Conservation (phyloP, 2,888 invertebrate species). For the Ophion obscuratus region DNA sequence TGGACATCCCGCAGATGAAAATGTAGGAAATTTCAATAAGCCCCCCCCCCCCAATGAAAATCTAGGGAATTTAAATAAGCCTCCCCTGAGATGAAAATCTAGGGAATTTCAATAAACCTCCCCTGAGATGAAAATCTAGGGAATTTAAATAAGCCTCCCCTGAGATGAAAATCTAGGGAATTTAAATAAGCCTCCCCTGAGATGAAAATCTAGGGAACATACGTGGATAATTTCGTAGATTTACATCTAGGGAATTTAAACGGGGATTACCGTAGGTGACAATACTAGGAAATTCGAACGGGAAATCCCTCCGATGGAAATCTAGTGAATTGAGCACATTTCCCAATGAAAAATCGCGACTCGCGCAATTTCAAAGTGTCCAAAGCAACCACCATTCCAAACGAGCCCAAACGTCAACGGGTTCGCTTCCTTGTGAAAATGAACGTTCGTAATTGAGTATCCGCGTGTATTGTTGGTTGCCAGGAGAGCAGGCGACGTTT, state of each 20-base stretch:
- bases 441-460: background rate
- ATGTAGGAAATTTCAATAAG: background rate
- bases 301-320: background rate
- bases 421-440: background rate
- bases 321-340: background rate
- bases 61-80: too few species aligned
- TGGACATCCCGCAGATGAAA: too few species aligned
- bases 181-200: too few species aligned
- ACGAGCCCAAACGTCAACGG: background rate
- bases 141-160: background rate
- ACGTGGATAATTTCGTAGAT: background rate
- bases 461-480: background rate
- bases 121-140: too few species aligned
- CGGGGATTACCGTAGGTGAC: background rate
- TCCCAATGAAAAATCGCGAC: background rate
- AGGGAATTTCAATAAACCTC: background rate
- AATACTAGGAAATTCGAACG: background rate
- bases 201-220: background rate
- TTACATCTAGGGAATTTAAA: background rate
- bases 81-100: too few species aligned
- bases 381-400: background rate
- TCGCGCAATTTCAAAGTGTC: background rate
- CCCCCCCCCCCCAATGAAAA: too few species aligned
- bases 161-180: background rate
- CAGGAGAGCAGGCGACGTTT: conserved; percentile 54